Base-by-base conservation (phyloP, 2,113 vertebrate species). In the Ochotona princeps region DNA sequence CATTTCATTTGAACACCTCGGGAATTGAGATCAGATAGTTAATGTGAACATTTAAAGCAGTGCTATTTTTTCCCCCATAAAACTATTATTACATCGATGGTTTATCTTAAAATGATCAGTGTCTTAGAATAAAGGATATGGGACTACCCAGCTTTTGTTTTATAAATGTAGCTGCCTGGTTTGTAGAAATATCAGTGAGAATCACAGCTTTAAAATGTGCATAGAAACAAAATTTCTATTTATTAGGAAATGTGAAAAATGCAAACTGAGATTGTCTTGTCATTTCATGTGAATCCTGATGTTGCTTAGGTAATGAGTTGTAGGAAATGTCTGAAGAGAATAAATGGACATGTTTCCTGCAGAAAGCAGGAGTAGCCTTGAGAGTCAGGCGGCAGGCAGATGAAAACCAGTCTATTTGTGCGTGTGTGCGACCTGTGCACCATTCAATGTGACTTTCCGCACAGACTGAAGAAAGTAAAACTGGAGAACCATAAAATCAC, bases 221-320 rank as follows among this genome's bases (percentile, higher is more conserved):
- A 44, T 70, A 11, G 51, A 82, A 82, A 79, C 67, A 89, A 66
- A 94, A 87, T 66, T 47, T 10, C 0, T 75, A 38, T 88, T 49
- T 87, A 23, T 89, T 89, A 38, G 2, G 5, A 66, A 72, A 28
- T 81, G 8, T 93, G 79, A 74, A 73, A 88, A 69, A 78, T 91
- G 7, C 61, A 79, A 89, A 73, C 94, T 92, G 86, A 83, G 14
- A 67, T 30, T 65, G 18, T 35, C 32, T 83, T 95, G 89, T 61
- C 28, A 90, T n/a, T 88, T 89, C 38, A 60, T 76, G 54, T 91
- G 84, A 94, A 74, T 28, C 47, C 23, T 83, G 63, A 83, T 89
- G 82, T 47, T 84, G n/a, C 49, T 89, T 94, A 78, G 63, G 51
- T 83, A 51, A 80, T 83, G 73, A 91, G 69, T 87, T 95, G 18